phyloP scores from a whole-genome alignment of 2,113 vertebrate genomes.

The Pan troglodytes region NHGRI_mPanTro3-v2.1_pri NC_072404.2:89343501-89344000 shows the following conservation, averaged over 20 bases:
- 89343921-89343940: background rate
- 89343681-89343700: background rate
- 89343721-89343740: slow-evolving; percentile 22
- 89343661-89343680: background rate
- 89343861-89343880: background rate
- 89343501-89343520: slow-evolving; percentile 35
- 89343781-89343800: background rate
- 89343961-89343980: background rate
- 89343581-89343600: slow-evolving; percentile 35
- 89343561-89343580: background rate
- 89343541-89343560: slow-evolving; percentile 19
- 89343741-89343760: background rate
- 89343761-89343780: background rate
- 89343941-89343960: background rate
- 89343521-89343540: slow-evolving; percentile 33
- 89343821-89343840: background rate
- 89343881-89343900: background rate
- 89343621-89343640: background rate
- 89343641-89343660: background rate
- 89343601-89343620: background rate
- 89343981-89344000: background rate
- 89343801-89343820: background rate
- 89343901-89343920: background rate
- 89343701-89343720: background rate
- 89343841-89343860: background rate